Evolutionary conservation across 2,888 invertebrate genomes (phyloP), one percentile per base, ranked within the genome.

Genomic region (Drosophila engyochracea): DNA sequence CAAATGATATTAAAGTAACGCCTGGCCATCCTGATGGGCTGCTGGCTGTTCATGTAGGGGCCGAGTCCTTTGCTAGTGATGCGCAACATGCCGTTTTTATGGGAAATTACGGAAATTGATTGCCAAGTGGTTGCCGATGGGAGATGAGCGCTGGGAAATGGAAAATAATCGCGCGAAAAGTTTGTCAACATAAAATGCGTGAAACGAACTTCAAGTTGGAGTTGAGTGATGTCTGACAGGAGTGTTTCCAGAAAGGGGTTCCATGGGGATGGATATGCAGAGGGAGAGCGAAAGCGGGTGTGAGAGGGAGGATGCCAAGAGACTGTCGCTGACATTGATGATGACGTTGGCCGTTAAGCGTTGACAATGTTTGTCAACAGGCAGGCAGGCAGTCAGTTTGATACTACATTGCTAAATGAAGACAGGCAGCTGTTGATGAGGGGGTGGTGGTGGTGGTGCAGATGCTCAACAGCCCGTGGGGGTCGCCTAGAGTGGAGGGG

Each of bases 61-160:
- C 30, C 63, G 25, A 37, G 28, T 28, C 68, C 52, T 49, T 60
- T 71, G 71, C n/a, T 35, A 28, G 69, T 67, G 61, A 64, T 79
- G 77, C 76, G 79, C 57, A 81, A 79, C 86, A 85, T 82, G 77
- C 87, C 54, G 87, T 74, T 81, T 89, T 84, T 84, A 85, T 84
- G 87, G 79, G 71, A 89, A 85, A 87, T 89, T 89, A 89, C 89
- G 89, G 78, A 86, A 85, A 85, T 85, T 89, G 85, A 85, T 85
- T 84, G 87, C 82, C 72, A 81, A 83, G 76, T 73, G 74, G 61
- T 39, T 70, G 60, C 31, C 37, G 41, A 52, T 35, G 64, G 37
- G 6, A 25, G 39, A 33, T 59, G 22, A 44, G 28, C 30, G 37
- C 69, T 52, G 71, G 12, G 30, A 65, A 66, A 81, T 73, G 72